phyloP scores from a whole-genome alignment of 2,888 invertebrate genomes.

The Acanthosoma haemorrhoidale region DNA sequence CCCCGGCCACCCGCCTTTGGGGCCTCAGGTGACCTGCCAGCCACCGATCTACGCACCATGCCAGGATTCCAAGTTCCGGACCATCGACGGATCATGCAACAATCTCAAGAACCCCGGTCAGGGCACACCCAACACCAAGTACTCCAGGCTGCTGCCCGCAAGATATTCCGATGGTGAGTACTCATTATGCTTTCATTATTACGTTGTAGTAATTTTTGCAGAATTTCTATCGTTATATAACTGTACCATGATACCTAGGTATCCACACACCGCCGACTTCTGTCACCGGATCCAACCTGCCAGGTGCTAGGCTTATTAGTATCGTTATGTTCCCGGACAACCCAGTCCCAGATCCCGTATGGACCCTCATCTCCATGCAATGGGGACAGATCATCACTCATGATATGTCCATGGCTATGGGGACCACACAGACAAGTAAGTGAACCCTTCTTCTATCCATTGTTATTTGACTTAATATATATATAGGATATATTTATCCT shows the following conservation, averaged over 20 bases:
- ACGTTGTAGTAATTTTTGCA: not conserved
- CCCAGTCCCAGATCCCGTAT: slow-evolving; percentile 63
- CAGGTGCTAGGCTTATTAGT: slow-evolving; percentile 66
- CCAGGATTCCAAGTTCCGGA: slow-evolving; percentile 48
- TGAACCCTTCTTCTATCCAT: slow-evolving; percentile 42
- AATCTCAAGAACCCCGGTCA: slow-evolving; percentile 54
- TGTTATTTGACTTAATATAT: too few relatives aligned
- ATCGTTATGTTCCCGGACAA: slow-evolving; percentile 64
- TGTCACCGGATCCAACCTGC: slow-evolving; percentile 60
- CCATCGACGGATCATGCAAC: slow-evolving; percentile 60
- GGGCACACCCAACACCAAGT: slow-evolving; percentile 48
- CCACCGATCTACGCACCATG: slow-evolving; percentile 38
- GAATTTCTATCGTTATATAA: too few relatives aligned
- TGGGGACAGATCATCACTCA: slow-evolving; percentile 76
- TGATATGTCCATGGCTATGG: slow-evolving; percentile 70
- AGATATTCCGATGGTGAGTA: slow-evolving; percentile 44
- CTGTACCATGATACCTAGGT: too few relatives aligned
- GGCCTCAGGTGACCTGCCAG: slow-evolving; percentile 31
- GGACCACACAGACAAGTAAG: slow-evolving; percentile 71
- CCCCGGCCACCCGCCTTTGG: not conserved
- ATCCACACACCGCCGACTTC: slow-evolving; percentile 60
- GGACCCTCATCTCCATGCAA: slow-evolving; percentile 70
- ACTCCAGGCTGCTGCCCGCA: slow-evolving; percentile 43
- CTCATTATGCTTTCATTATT: not conserved
- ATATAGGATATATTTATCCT: too few relatives aligned